Evolutionary conservation across 2,888 invertebrate genomes (phyloP), one percentile per base, ranked within the genome.

Genomic region (Eupithecia centaureata): DNA sequence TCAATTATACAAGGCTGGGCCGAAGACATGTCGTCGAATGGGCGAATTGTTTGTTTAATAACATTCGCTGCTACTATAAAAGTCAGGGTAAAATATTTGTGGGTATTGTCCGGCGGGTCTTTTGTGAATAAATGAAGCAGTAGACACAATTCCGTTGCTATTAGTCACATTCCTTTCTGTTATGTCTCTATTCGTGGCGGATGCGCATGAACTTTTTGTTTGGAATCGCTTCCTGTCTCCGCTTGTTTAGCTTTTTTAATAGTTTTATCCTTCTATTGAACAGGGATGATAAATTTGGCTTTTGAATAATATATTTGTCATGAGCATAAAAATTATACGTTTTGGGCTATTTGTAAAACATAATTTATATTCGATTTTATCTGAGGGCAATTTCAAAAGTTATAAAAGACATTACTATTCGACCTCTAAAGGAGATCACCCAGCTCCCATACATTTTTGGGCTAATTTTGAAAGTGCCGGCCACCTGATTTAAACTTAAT

Each of bases 41-140:
- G 92, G 92, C 91, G 91, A 92, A 90, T 89, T 92, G 92, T 93
- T 93, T 93, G 92, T 93, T 92, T 92, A 92, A 92, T 91, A 93
- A 93, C 91, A 92, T 92, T 86, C 85, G 85, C 79, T 78, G 85
- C 85, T 86, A 76, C 84, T 83, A 88, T 87, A 87, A 90, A 90
- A 86, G 89, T 90, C 88, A 83, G 78, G 78, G 85, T 89, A 84
- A 90, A 90, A 90, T 90, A 90, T 90, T 87, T 87, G 84, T 80
- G 80, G 81, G 85, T 77, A 81, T 92, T 91, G 88, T 88, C 82
- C 83, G 79, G 77, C 73, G 76, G 77, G 73, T 84, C 82, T 87
- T 52, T 90, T 90, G 86, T 87, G 82, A 82, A 82, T 87, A 87
- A 89, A 86, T 85, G 83, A 86, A 87, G 83, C 84, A 80, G 86